phyloP scores from a whole-genome alignment of 2,888 invertebrate genomes.

The Thymelicus acteon region DNA sequence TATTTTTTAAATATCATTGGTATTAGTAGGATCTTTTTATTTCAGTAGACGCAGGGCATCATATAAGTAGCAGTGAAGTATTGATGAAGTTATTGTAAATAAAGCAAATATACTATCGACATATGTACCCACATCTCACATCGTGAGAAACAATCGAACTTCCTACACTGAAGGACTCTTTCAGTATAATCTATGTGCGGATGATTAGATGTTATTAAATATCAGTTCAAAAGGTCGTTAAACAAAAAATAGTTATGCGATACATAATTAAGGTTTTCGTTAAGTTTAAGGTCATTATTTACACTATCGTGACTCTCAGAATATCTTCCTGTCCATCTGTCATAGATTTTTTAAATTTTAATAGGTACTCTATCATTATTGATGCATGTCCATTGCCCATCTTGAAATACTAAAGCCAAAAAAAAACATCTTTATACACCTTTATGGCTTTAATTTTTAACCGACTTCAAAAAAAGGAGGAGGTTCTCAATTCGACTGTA shows the following conservation, averaged over 20 bases:
- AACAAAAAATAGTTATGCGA: constrained; percentile 14
- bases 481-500: too few relatives aligned
- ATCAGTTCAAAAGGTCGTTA: background rate
- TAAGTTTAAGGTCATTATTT: background rate
- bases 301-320: background rate
- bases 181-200: background rate
- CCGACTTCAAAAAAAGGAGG: too few relatives aligned
- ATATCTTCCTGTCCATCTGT: constrained; percentile 8
- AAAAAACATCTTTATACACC: too few relatives aligned
- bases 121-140: background rate
- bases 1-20: too few relatives aligned
- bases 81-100: background rate
- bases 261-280: background rate
- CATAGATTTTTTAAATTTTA: background rate
- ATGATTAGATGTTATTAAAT: background rate
- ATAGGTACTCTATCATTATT: too few relatives aligned
- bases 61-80: too few relatives aligned
- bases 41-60: too few relatives aligned
- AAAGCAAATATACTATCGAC: background rate
- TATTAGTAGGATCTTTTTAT: too few relatives aligned
- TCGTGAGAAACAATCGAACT: background rate
- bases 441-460: too few relatives aligned
- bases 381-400: too few relatives aligned
- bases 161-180: background rate
- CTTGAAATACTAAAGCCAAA: too few relatives aligned